These are phyloP conservation scores for Bimastos eiseni DNA, from an alignment of 2,888 invertebrate genomes.

Conservation along the genomic window DNA sequence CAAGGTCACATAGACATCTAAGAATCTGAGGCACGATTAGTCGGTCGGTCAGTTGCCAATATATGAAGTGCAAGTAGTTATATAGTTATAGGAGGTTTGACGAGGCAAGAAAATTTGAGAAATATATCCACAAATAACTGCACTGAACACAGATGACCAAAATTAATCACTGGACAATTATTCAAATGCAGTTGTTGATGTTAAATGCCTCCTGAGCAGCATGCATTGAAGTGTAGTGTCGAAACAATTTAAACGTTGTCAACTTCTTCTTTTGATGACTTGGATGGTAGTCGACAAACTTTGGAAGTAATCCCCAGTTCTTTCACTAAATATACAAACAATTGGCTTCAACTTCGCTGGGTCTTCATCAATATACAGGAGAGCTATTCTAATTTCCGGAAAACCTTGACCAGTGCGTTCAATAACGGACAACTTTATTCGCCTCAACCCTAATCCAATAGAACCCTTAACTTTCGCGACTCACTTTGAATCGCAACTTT, in stretches of 20 bases:
- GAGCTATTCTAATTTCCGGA: background rate
- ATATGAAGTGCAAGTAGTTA: too few species aligned
- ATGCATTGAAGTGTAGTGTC: background rate
- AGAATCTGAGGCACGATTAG: too few species aligned
- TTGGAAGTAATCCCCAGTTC: background rate
- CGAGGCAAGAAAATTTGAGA: background rate
- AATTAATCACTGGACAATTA: too few species aligned
- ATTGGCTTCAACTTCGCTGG: background rate
- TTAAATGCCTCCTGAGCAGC: too few species aligned
- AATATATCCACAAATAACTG: background rate
- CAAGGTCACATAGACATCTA: too few species aligned
- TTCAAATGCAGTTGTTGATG: too few species aligned
- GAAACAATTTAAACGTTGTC: background rate
- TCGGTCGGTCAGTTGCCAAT: too few species aligned
- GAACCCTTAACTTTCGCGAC: background rate
- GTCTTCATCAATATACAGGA: background rate
- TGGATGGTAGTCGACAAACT: background rate
- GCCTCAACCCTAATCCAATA: background rate
- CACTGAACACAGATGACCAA: too few species aligned
- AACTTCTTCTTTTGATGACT: background rate
- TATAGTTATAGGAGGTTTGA: too few species aligned
- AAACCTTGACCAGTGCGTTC: background rate
- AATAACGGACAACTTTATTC: background rate
- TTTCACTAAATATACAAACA: background rate
- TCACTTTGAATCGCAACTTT: background rate